Percentiles rank a stretch among this genome's conserved stretches.
Conservation (phyloP, 2,113 vertebrate genomes). For the Coptodon rendalli region DNA sequence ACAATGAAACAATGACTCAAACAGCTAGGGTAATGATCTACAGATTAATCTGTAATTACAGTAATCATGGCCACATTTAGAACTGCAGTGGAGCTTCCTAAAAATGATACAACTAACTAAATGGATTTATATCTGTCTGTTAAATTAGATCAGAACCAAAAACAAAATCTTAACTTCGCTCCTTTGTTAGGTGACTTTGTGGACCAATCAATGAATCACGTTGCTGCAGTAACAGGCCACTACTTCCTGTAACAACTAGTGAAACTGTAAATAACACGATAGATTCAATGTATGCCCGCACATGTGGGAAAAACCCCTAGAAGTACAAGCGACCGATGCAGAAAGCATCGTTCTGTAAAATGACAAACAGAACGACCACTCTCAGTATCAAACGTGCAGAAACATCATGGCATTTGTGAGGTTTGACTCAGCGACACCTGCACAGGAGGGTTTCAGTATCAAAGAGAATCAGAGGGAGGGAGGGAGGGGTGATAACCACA, state of each 20-base stretch:
- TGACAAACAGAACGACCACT: background rate
- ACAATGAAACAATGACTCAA: accelerated
- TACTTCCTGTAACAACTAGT: background rate
- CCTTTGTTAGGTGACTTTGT: background rate
- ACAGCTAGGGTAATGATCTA: background rate
- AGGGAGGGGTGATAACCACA: background rate
- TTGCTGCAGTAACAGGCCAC: background rate
- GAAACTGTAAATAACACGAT: background rate
- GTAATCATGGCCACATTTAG: background rate
- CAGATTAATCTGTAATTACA: background rate
- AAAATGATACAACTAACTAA: background rate
- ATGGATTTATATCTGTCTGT: background rate
- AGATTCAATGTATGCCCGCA: accelerated
- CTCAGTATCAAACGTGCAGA: background rate
- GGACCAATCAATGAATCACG: background rate
- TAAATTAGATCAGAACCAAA: background rate
- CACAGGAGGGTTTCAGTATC: background rate
- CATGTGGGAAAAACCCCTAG: background rate
- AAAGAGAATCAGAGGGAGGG: background rate
- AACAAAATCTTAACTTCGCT: background rate
- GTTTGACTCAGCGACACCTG: background rate
- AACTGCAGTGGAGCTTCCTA: background rate
- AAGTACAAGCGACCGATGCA: background rate
- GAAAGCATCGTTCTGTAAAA: background rate
- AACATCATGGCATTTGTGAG: background rate